Conservation (phyloP, 2,113 vertebrate genomes). For the Varanus salvator region DNA sequence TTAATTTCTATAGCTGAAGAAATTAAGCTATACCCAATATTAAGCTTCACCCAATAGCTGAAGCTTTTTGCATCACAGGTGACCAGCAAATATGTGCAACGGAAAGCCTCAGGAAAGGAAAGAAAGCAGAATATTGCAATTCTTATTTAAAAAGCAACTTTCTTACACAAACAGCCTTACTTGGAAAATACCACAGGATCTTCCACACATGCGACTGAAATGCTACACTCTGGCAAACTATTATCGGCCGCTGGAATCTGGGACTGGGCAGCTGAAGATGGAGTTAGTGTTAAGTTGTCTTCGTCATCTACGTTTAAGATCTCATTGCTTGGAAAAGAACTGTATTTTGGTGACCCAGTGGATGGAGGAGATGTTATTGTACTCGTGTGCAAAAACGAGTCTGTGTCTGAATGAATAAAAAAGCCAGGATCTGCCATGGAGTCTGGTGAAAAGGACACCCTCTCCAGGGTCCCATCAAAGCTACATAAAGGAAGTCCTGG, state of each 20-base stretch:
- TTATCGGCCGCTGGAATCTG: conserved; percentile 66
- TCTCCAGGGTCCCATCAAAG: conserved; percentile 71
- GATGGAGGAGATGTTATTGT: conserved; percentile 72
- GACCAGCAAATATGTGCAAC: not conserved
- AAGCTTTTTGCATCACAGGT: not conserved
- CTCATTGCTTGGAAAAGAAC: conserved; percentile 56
- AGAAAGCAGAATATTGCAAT: no score
- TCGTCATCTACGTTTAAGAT: conserved; percentile 78
- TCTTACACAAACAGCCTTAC: conserved; percentile 77
- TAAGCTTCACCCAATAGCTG: no score
- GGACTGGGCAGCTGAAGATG: conserved; percentile 72
- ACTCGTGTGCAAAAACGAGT: conserved; percentile 83
- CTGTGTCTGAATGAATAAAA: conserved; percentile 79
- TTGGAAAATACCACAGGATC: conserved; percentile 91
- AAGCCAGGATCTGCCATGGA: conserved; percentile 78
- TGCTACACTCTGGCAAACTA: conserved; percentile 70
- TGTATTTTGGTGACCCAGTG: conserved; percentile 60
- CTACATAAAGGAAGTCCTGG: conserved; percentile 73
- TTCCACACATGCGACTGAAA: conserved; percentile 78
- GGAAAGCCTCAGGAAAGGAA: not conserved
- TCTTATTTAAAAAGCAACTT: not conserved
- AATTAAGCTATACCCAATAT: no score
- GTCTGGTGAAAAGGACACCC: conserved; percentile 82
- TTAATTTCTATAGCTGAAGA: no score
- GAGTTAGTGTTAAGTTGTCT: conserved; percentile 75